A percentile compares a stretch with the other conserved stretches of the same genome.
phyloP scores from a whole-genome alignment of 2,797 vertebrate genomes.

The Diplodus sargus region DNA sequence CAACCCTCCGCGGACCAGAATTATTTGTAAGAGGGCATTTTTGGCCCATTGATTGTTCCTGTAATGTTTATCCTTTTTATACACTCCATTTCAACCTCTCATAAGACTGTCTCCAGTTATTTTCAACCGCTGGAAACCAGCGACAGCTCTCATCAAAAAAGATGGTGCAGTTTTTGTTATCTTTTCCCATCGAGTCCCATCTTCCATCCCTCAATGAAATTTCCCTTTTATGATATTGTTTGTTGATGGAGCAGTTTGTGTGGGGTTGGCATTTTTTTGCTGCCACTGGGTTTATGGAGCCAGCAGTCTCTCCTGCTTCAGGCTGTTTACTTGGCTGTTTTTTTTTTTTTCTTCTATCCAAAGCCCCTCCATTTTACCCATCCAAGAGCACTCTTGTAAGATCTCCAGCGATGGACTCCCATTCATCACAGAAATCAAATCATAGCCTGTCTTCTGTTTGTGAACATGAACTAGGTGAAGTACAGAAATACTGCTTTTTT shows the following conservation, averaged over 20 bases:
- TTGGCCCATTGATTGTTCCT: background rate
- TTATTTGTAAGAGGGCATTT: background rate
- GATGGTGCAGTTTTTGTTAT: background rate
- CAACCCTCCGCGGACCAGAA: background rate
- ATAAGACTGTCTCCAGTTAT: background rate
- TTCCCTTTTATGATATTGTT: slow-evolving; percentile 55
- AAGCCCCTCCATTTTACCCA: slow-evolving; percentile 42
- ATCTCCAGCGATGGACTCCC: slow-evolving; percentile 26
- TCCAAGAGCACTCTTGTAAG: slow-evolving; percentile 35
- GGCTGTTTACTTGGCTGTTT: slow-evolving; percentile 61
- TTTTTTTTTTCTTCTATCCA: slow-evolving; percentile 36
- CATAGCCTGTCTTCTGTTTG: background rate
- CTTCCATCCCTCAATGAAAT: slow-evolving; percentile 35
- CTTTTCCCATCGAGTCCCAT: slow-evolving; percentile 28
- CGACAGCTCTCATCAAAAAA: background rate
- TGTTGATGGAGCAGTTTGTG: slow-evolving; percentile 52
- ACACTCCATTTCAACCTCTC: background rate
- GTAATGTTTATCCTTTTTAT: background rate
- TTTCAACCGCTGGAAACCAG: background rate
- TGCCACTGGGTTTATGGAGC: slow-evolving; percentile 45
- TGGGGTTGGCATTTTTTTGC: slow-evolving; percentile 37
- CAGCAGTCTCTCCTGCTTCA: slow-evolving; percentile 52
- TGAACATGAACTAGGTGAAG: background rate
- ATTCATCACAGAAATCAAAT: slow-evolving; percentile 20
- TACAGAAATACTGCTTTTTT: slow-evolving; percentile 13